These are phyloP conservation scores for Percopsis transmontana DNA, from an alignment of 2,113 vertebrate species.

Conservation along the genomic window DNA sequence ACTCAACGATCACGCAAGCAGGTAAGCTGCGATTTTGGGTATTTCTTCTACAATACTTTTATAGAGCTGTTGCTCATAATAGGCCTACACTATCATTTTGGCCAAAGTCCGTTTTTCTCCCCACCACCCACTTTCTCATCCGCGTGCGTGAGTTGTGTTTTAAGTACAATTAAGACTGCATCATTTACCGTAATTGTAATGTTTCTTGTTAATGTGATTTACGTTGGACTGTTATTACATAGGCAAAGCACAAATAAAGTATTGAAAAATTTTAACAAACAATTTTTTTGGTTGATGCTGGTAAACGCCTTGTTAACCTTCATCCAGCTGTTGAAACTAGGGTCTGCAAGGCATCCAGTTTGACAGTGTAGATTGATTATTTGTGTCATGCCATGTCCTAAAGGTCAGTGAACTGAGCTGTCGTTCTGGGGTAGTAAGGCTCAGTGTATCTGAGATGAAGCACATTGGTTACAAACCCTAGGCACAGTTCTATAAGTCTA, in stretches of 20 bases:
- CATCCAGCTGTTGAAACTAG: not conserved
- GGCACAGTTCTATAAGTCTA: slow-evolving; percentile 51
- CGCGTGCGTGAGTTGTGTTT: too few relatives aligned
- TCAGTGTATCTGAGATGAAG: slow-evolving; percentile 15
- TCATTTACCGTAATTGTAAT: too few relatives aligned
- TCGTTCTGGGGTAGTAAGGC: slow-evolving; percentile 5
- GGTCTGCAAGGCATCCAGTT: not conserved
- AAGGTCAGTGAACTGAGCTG: slow-evolving; percentile 47
- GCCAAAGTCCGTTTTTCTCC: too few relatives aligned
- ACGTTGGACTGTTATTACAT: too few relatives aligned
- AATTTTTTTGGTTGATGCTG: too few relatives aligned
- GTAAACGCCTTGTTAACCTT: too few relatives aligned
- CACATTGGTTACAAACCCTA: slow-evolving; percentile 36
- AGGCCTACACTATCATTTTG: not conserved
- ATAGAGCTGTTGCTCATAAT: not conserved
- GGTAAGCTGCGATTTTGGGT: slow-evolving; percentile 44
- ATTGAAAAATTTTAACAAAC: too few relatives aligned
- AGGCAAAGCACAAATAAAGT: too few relatives aligned
- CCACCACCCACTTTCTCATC: too few relatives aligned
- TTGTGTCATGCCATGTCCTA: slow-evolving; percentile 41
- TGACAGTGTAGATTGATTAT: slow-evolving; percentile 13
- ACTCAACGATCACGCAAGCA: slow-evolving; percentile 36
- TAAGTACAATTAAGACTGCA: too few relatives aligned
- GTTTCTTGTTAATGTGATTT: too few relatives aligned
- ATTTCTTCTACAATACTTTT: not conserved